These are phyloP conservation scores for Microplitis manilae DNA, from an alignment of 2,888 invertebrate species.

Conservation along the genomic window DNA sequence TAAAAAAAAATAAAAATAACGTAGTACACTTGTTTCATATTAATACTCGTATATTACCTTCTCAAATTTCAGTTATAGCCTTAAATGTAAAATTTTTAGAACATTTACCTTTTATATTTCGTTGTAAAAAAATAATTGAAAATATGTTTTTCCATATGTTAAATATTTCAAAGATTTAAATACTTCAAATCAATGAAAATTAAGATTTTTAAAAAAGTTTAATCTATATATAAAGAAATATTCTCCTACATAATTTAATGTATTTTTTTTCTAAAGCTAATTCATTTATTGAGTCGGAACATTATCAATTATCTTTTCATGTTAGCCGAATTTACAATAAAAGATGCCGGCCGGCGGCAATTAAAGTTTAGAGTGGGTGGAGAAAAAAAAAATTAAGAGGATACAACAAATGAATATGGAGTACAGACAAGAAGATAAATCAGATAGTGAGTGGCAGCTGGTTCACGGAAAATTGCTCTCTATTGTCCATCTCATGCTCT, in stretches of 20 bases:
- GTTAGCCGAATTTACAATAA: constrained; percentile 3
- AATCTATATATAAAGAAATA: not conserved
- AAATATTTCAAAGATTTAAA: too few species aligned
- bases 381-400: constrained; percentile 40
- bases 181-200: too few species aligned
- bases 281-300: not conserved
- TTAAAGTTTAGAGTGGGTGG: not conserved
- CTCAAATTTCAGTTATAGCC: too few species aligned
- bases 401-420: constrained; percentile 40
- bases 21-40: too few species aligned
- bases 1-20: too few species aligned
- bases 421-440: constrained; percentile 64
- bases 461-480: constrained; percentile 66
- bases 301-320: constrained; percentile 30
- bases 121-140: too few species aligned
- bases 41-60: too few species aligned
- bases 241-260: not conserved
- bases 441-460: constrained; percentile 68
- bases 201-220: too few species aligned
- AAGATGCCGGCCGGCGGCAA: constrained; percentile 18
- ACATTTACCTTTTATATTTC: too few species aligned
- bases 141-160: too few species aligned
- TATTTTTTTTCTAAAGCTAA: not conserved
- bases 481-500: constrained; percentile 51
- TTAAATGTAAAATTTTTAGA: too few species aligned